Base-by-base conservation (phyloP, 1,140 invertebrate species). In the Dufourea novaeangliae region DNA sequence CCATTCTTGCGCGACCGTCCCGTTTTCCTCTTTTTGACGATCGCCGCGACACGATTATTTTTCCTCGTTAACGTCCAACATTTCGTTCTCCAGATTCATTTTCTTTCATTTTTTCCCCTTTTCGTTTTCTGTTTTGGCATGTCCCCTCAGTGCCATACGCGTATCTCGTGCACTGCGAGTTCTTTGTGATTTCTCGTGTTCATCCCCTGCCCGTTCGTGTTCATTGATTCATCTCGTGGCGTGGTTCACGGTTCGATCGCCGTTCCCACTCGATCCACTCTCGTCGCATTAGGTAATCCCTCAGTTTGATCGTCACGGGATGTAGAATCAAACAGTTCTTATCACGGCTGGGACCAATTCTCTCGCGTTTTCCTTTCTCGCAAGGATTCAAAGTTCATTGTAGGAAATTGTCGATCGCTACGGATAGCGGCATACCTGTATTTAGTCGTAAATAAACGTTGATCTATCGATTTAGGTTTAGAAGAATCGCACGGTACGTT, bases 311-410 rank as follows among this genome's bases (percentile, higher is more conserved):
- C 37, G 25, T 41, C 39, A 44, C 39, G 29, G 17, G 6, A 41
- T 1, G 12, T 1, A 4, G 34, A n/a, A 32, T 6, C 0, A 44
- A 46, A 44, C 20, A 17, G 8, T 66, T 50, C 52, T 39, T 34
- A 74, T 74, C 61, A 66, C 44, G 32, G 41, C 72, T 73, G 80
- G 80, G 75, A 83, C 80, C 80, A 83, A 79, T 61, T 78, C 44
- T 68, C 71, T 50, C 34, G 46, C 27, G 61, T 59, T 61, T 37
- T 10, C 52, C 34, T 29, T 25, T 3, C 32, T 44, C 10, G 1
- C 2, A 17, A 37, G 3, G 20, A 52, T 63, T 22, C 3, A 12
- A 17, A 12, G 0, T 41, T 66, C 8, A 34, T n/a, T 39, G 14
- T 10, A 17, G 34, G 12, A 11, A 29, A 44, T 32, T 1, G n/a